Evolutionary conservation across 2,113 vertebrate genomes (phyloP), one percentile per base, ranked within the genome.

Genomic region (Thamnaconus septentrionalis): DNA sequence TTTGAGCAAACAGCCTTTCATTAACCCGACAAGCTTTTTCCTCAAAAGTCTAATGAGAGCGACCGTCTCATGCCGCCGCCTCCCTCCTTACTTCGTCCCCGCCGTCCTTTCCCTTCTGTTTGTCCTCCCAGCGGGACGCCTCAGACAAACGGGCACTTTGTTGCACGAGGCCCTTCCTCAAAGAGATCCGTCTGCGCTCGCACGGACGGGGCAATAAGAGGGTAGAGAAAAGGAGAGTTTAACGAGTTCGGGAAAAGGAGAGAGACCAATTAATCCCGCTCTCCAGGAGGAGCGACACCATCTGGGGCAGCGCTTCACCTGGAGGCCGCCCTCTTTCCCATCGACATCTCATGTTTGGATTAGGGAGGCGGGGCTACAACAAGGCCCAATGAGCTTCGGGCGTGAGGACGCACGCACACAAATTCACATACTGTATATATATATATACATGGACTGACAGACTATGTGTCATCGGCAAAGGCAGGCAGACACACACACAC

Each of bases 271-370:
- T 85, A 88, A 86, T 83, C 57, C 66, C 61, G 18, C 8, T 10
- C 18, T 80, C 73, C 61, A 77, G 63, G 75, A 79, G 80, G 85
- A 80, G 61, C 66, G 56, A 77, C 78, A 85, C 70, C 81, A 89
- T 89, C 83, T 89, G 85, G 83, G 76, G 81, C 77, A 78, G 78
- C 59, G 61, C 64, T 79, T 47, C 77, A 89, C 86, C 83, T 87
- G 81, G 87, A 78, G 80, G 78, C 81, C 73, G 71, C 53, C 39
- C 76, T 78, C 53, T 82, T 84, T 84, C 71, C 82, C 83, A 87
- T 89, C 88, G 89, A 88, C 83, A 77, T 72, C 70, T 78, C 85
- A 78, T 84, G 82, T 89, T 85, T 78, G 59, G 76, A 81, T 82
- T 78, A 78, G 82, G 82, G 89, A 87, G 67, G 70, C 76, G 71